phyloP scores from a whole-genome alignment of 2,113 vertebrate genomes.

The Alces alces region DNA sequence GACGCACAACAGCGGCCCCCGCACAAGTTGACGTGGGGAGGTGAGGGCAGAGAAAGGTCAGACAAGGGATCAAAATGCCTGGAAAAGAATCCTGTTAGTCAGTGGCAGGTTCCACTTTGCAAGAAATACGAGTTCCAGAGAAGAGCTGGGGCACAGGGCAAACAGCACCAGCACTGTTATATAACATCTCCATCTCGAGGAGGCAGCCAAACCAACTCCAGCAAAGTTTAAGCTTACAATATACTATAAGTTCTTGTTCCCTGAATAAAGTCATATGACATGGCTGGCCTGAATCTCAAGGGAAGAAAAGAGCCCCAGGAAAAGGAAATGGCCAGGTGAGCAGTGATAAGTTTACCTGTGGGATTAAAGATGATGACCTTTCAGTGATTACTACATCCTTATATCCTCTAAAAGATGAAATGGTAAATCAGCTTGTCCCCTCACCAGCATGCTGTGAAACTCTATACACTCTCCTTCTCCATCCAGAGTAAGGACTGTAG shows the following conservation, averaged over 20 bases:
- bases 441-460: background rate
- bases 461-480: background rate
- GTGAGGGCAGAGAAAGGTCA: background rate
- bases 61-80: background rate
- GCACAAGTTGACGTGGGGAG: background rate
- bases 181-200: background rate
- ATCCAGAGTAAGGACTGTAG: background rate
- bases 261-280: background rate
- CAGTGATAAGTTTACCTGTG: background rate
- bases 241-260: background rate
- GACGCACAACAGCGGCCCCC: background rate
- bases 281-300: background rate
- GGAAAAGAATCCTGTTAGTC: background rate
- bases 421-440: background rate
- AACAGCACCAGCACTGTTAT: rapidly evolving
- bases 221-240: background rate
- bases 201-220: background rate
- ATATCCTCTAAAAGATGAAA: background rate
- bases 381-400: background rate
- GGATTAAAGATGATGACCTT: background rate
- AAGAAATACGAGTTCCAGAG: background rate
- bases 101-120: background rate
- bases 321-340: background rate
- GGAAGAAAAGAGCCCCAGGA: background rate
- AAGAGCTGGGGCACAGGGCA: background rate